Conservation (phyloP, 2,888 invertebrate species). For the Netelia virgata region DNA sequence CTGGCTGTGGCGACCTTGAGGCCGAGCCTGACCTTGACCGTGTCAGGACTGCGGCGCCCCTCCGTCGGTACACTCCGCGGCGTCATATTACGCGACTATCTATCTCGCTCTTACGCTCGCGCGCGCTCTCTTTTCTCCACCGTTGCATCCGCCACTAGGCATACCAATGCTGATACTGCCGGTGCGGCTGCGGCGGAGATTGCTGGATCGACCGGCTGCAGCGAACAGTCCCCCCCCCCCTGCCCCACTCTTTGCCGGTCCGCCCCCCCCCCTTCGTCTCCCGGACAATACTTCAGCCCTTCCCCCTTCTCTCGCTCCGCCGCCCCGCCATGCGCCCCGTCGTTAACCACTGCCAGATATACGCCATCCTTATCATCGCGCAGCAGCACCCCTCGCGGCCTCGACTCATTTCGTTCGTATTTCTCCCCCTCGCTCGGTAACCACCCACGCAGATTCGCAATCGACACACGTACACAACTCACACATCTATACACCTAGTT, state of each 20-base stretch:
- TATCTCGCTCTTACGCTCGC: constrained; percentile 70
- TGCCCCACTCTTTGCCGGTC: constrained; percentile 11
- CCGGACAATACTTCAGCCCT: constrained; percentile 54
- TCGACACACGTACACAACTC: constrained; percentile 21
- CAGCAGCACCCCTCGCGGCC: constrained; percentile 41
- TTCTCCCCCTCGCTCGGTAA: constrained; percentile 7
- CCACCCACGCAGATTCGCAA: constrained; percentile 35
- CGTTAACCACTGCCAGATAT: background rate
- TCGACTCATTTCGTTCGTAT: constrained; percentile 25
- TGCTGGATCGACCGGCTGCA: constrained; percentile 65
- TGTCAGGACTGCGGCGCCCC: constrained; percentile 77
- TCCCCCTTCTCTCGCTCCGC: constrained; percentile 61
- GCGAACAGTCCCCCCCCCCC: constrained; percentile 35
- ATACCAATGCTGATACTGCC: constrained; percentile 59
- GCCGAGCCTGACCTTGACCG: constrained; percentile 83
- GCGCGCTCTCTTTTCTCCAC: constrained; percentile 61
- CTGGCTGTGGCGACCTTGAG: constrained; percentile 79
- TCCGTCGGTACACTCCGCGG: constrained; percentile 60
- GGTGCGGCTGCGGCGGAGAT: constrained; percentile 57
- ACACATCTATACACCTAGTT: background rate
- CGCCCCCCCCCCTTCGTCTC: constrained; percentile 3
- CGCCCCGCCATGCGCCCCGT: constrained; percentile 66
- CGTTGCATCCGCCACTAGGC: constrained; percentile 54
- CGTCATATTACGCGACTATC: constrained; percentile 76
- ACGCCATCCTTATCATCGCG: constrained; percentile 36